Conservation (phyloP, 2,113 vertebrate genomes). For the Crotalus tigris region DNA sequence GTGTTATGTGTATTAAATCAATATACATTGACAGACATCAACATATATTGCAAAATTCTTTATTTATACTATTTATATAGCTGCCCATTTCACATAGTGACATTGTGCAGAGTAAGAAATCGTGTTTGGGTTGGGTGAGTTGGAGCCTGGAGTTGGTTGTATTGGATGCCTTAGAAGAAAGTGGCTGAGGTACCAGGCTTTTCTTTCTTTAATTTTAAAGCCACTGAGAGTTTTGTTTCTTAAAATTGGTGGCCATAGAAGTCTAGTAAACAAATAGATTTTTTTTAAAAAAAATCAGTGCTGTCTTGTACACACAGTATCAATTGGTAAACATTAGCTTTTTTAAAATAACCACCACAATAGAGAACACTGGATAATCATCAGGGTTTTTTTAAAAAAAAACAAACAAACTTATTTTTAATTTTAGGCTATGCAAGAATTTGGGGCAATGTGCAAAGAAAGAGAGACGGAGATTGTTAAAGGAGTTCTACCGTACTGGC, state of each 20-base stretch:
- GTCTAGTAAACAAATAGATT: background rate
- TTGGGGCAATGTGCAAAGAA: slow-evolving; percentile 92
- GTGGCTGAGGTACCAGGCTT: background rate
- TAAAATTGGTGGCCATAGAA: background rate
- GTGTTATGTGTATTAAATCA: background rate
- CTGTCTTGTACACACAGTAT: background rate
- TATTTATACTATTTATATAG: background rate
- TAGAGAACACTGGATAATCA: fast-evolving
- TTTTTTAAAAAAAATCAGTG: background rate
- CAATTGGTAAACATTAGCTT: fast-evolving
- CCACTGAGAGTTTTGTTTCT: background rate
- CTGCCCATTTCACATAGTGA: background rate
- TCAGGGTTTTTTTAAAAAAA: background rate
- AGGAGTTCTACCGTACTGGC: slow-evolving; percentile 97
- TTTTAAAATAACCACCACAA: background rate
- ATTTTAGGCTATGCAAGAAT: slow-evolving; percentile 92
- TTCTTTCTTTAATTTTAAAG: background rate
- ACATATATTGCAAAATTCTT: background rate
- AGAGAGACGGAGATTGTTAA: slow-evolving; percentile 87
- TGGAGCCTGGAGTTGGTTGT: background rate
- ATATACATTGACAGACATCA: background rate
- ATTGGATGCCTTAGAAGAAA: background rate
- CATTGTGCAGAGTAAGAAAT: background rate
- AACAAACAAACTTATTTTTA: slow-evolving; percentile 9
- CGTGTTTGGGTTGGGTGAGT: background rate